Evolutionary conservation across 2,113 vertebrate genomes (phyloP).

Genomic region (Abramis brama): DNA sequence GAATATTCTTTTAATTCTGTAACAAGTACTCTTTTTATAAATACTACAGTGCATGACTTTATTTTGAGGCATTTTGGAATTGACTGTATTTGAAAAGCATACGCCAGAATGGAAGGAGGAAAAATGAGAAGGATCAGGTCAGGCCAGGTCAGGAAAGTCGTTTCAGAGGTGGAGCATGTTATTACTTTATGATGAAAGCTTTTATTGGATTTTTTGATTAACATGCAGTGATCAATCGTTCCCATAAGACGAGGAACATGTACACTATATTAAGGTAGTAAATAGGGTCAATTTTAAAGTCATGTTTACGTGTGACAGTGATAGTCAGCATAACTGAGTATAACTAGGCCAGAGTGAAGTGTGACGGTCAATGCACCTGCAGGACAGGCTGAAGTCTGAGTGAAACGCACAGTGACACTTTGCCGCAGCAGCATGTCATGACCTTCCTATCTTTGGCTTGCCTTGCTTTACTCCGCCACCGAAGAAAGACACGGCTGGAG

Average conservation of each 20-base stretch:
- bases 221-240: background rate
- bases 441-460: slow-evolving; percentile 75
- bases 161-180: background rate
- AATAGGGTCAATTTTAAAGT: background rate
- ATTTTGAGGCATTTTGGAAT: background rate
- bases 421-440: slow-evolving; percentile 59
- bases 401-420: slow-evolving; percentile 54
- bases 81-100: background rate
- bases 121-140: background rate
- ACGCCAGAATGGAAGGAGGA: background rate
- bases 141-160: background rate
- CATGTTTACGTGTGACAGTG: background rate
- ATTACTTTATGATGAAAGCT: background rate
- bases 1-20: too few relatives aligned
- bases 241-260: background rate
- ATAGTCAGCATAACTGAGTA: background rate
- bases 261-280: background rate
- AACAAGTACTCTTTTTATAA: too few relatives aligned
- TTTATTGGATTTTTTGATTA: background rate
- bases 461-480: slow-evolving; percentile 49
- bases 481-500: slow-evolving; percentile 56
- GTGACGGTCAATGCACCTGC: slow-evolving; percentile 36
- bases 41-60: background rate
- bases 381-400: slow-evolving; percentile 40
- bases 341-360: slow-evolving; percentile 5